Evolutionary conservation across 1,140 invertebrate species (phyloP).

Genomic region (Hirudo medicinalis): DNA sequence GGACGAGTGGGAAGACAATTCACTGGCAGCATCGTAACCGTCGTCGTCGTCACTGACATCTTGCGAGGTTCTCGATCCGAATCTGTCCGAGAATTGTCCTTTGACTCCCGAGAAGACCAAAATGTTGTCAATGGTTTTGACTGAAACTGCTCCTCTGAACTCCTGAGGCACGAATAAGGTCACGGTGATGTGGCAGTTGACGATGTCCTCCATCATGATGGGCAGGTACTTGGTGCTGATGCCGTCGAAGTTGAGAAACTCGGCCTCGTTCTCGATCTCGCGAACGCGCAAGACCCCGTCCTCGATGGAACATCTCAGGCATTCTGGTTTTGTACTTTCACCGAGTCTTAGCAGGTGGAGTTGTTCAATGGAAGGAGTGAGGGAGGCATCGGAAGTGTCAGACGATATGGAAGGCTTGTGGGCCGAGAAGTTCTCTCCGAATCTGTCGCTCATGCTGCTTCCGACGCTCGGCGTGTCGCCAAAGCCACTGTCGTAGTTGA

Average conservation of each 20-base stretch:
- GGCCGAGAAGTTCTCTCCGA: background rate
- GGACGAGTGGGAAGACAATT: no score
- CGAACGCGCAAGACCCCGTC: background rate
- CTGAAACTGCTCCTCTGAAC: background rate
- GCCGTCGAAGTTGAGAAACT: constrained; percentile 6
- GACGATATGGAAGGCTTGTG: background rate
- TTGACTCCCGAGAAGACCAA: background rate
- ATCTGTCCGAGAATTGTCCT: background rate
- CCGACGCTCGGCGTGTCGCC: background rate
- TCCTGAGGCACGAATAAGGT: constrained; percentile 2
- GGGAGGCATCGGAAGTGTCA: background rate
- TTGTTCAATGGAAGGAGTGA: background rate
- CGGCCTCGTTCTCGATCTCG: background rate
- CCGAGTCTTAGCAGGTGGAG: background rate
- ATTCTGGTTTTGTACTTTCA: background rate
- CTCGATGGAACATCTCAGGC: background rate
- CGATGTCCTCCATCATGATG: background rate
- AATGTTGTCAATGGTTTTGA: constrained; percentile 12
- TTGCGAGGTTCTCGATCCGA: background rate
- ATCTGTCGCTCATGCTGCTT: background rate
- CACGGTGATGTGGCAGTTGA: background rate
- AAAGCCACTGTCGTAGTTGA: background rate
- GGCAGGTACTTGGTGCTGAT: constrained; percentile 4
- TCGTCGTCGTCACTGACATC: no score
- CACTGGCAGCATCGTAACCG: no score